Evolutionary conservation across 2,113 vertebrate genomes (phyloP), one percentile per base, ranked within the genome.

Genomic region (Callipepla californica): DNA sequence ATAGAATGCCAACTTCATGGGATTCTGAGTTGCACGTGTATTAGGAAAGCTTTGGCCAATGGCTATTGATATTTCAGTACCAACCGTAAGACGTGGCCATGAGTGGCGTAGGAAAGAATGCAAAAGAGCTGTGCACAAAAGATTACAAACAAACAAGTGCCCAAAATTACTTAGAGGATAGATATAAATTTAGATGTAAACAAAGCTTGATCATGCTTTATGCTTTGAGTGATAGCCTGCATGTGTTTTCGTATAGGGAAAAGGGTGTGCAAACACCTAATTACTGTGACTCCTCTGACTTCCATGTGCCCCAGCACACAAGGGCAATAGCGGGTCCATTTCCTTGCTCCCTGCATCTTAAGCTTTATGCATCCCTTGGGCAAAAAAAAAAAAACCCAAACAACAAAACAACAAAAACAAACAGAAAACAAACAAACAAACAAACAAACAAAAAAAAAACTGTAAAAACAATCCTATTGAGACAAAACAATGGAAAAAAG

Each of bases 161-260:
- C 6, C 8, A 51, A 77, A 77, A 80, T 28, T 42, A 68, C 4
- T 34, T 7, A 1, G 2, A 4, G 44, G 55, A 59, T 69, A 48
- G 55, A 59, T 69, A 48, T 3, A 0, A 61, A 36, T 4, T 30
- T 90, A 48, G 3, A 18, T 44, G 63, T 79, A 20, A 69, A 69
- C 17, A 0, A 0, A 25, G 13, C 6, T 42, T 51, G 26, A 32
- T 4, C 22, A 23, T 62, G 38, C 21, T n/a, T 38, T 0, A 0
- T 48, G 51, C 80, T 90, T 50, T 75, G 51, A 67, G 3, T 32
- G 13, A 28, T 1, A 34, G 13, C 7, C 11, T 75, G 18, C 30
- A 17, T 23, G 13, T 13, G 3, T 21, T 63, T 83, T 86, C 59
- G 45, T 10, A 53, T 0, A 36, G 11, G 5, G n/a, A 18, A 65